Evolutionary conservation across 2,113 vertebrate species (phyloP).

Genomic region (Podiceps cristatus): DNA sequence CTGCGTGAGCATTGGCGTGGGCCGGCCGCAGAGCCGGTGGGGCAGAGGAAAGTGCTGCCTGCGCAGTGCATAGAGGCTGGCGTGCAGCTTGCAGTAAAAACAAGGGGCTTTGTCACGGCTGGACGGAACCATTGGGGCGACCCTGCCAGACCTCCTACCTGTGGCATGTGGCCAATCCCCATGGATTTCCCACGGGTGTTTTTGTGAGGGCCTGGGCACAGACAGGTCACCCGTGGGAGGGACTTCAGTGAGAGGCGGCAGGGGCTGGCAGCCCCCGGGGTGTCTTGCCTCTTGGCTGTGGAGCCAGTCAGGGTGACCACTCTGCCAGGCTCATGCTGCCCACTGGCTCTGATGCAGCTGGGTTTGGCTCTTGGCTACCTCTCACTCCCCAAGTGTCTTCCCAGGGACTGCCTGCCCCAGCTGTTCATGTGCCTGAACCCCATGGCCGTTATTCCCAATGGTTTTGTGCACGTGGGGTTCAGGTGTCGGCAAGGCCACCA

Average conservation of each 20-base stretch:
- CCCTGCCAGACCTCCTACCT: fast-evolving
- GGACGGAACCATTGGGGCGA: fast-evolving
- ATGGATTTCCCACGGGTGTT: too few species aligned
- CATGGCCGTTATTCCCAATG: not conserved
- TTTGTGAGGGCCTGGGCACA: too few species aligned
- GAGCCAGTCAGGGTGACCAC: too few species aligned
- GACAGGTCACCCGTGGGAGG: too few species aligned
- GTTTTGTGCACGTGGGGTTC: not conserved
- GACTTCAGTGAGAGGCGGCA: too few species aligned
- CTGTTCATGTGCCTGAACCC: fast-evolving
- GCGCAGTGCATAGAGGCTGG: fast-evolving
- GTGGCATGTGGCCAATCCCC: too few species aligned
- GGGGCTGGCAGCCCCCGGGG: too few species aligned
- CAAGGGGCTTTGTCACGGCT: too few species aligned
- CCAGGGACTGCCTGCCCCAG: not conserved
- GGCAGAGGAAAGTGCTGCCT: not conserved
- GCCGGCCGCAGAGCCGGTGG: too few species aligned
- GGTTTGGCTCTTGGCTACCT: not conserved
- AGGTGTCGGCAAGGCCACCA: fast-evolving
- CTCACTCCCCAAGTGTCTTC: fast-evolving
- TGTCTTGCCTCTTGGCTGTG: too few species aligned
- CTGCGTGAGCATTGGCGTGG: not conserved
- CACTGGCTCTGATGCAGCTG: fast-evolving
- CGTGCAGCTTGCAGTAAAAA: fast-evolving
- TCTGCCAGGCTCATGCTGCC: too few species aligned